Evolutionary conservation across 2,113 vertebrate genomes (phyloP).

Genomic region (Carlito syrichta): DNA sequence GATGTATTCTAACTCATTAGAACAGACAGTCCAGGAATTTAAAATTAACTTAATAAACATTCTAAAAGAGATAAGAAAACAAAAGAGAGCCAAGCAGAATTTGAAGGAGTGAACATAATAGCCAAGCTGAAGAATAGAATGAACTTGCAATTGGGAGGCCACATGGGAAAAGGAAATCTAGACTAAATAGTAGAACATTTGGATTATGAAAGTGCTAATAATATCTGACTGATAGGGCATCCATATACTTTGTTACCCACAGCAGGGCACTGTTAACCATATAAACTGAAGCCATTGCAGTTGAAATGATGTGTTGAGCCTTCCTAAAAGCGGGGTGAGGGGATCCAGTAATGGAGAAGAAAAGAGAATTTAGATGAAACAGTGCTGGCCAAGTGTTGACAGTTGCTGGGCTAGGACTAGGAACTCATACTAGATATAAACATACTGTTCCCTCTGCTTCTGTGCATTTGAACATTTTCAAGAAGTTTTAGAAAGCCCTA

Average conservation of each 20-base stretch:
- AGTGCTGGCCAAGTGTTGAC: background rate
- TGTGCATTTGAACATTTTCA: background rate
- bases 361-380: background rate
- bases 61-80: background rate
- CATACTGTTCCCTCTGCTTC: background rate
- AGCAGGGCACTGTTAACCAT: fast-evolving
- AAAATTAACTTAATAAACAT: background rate
- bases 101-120: background rate
- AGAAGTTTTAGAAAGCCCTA: background rate
- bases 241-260: fast-evolving
- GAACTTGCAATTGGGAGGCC: background rate
- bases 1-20: background rate
- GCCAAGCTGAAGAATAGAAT: background rate
- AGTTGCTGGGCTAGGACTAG: fast-evolving
- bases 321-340: background rate
- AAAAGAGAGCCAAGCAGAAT: background rate
- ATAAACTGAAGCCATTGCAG: fast-evolving
- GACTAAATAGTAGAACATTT: fast-evolving
- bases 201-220: background rate
- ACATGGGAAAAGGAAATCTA: too few relatives aligned
- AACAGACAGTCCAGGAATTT: background rate
- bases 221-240: background rate
- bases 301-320: background rate
- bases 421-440: too few relatives aligned
- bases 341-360: fast-evolving